These are phyloP conservation scores for human DNA, from an alignment of 2,113 vertebrate species.

Conservation along the genomic window GRCh38 chr17:61228501-61229000, in stretches of 20 bases:
- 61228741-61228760: not conserved
- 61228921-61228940: not conserved
- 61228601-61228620: not conserved
- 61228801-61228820: not conserved
- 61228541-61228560: not conserved
- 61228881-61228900: not conserved
- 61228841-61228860: not conserved
- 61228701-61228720: not conserved
- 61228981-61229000: not conserved
- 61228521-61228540: not conserved
- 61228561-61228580: not conserved
- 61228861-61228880: not conserved
- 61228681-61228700: not conserved
- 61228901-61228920: not conserved
- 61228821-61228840: not conserved
- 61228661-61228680: not conserved
- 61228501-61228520: not conserved
- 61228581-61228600: not conserved
- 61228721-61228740: not conserved
- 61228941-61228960: not conserved
- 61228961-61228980: not conserved
- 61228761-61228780: not conserved
- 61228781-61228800: not conserved
- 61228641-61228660: not conserved
- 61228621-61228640: not conserved